These are phyloP conservation scores for Drosophila elegans DNA, from an alignment of 1,140 invertebrate species.

Conservation along the genomic window DNA sequence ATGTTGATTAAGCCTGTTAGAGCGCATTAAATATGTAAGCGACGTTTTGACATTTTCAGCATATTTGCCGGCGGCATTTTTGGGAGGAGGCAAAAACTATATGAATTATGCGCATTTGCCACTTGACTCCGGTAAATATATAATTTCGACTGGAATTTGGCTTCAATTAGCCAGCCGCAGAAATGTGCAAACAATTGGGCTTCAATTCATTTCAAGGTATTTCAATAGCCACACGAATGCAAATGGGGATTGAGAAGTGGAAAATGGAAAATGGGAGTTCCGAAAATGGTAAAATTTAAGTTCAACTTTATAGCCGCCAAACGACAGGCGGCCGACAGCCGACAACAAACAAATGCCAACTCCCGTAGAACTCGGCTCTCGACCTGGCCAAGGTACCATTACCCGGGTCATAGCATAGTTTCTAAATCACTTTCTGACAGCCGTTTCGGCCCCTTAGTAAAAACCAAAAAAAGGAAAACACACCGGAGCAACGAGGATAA, in stretches of 20 bases:
- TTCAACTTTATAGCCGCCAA: constrained; percentile 70
- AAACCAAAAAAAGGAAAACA: constrained; percentile 13
- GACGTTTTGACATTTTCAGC: constrained; percentile 70
- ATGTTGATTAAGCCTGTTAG: constrained; percentile 80
- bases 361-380: constrained; percentile 8
- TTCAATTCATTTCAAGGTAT: constrained; percentile 63
- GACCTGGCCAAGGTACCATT: constrained; percentile 35
- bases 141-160: constrained; percentile 28
- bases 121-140: not conserved
- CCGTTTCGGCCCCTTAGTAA: constrained; percentile 44
- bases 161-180: constrained; percentile 35
- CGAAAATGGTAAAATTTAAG: constrained; percentile 70
- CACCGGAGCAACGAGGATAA: constrained; percentile 60
- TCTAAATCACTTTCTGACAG: constrained; percentile 81
- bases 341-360: constrained; percentile 62
- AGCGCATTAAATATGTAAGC: constrained; percentile 78
- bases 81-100: constrained; percentile 24
- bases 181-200: constrained; percentile 56
- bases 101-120: constrained; percentile 24
- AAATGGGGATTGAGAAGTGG: not conserved
- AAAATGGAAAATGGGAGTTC: not conserved
- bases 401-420: constrained; percentile 64
- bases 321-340: constrained; percentile 50
- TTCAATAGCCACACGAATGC: constrained; percentile 37
- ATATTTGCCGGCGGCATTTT: constrained; percentile 52